Evolutionary conservation across 2,797 vertebrate species (phyloP).

Genomic region (Taenioides sp.): DNA sequence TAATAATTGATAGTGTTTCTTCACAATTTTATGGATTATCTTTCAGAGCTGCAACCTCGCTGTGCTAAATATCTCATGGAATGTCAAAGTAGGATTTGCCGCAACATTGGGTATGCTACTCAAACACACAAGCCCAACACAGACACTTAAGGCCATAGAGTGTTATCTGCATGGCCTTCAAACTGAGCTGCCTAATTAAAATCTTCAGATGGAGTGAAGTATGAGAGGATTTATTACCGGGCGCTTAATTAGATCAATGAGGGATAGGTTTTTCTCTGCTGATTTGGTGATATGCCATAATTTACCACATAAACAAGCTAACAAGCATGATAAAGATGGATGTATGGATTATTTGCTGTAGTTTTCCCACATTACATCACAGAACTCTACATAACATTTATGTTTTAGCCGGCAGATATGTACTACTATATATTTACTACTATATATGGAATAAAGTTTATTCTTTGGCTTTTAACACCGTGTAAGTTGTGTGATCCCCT

Average conservation of each 20-base stretch:
- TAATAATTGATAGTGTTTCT: slow-evolving; percentile 19
- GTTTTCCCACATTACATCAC: slow-evolving; percentile 4
- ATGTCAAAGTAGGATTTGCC: slow-evolving; percentile 17
- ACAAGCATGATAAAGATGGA: slow-evolving; percentile 15
- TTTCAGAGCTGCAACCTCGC: slow-evolving; percentile 21
- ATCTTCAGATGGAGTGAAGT: slow-evolving; percentile 33
- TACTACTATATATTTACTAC: neutral
- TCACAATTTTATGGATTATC: slow-evolving; percentile 16
- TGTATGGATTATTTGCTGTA: slow-evolving; percentile 12
- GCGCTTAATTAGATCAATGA: slow-evolving; percentile 48
- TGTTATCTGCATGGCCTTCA: slow-evolving; percentile 34
- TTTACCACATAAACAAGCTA: slow-evolving; percentile 12
- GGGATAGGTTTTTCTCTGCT: slow-evolving; percentile 7
- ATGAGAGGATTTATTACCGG: slow-evolving; percentile 39
- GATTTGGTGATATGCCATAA: slow-evolving; percentile 1
- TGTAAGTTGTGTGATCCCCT: too few species aligned
- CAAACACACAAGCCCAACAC: slow-evolving; percentile 32
- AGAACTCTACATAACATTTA: slow-evolving; percentile 1
- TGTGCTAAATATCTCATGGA: slow-evolving; percentile 25
- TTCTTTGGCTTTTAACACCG: too few species aligned
- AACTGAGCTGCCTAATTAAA: slow-evolving; percentile 49
- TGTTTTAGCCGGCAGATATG: slow-evolving; percentile 2
- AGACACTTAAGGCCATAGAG: slow-evolving; percentile 17
- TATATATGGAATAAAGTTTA: too few species aligned
- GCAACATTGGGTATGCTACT: slow-evolving; percentile 25